Evolutionary conservation across 2,888 invertebrate species (phyloP), one percentile per base, ranked within the genome.

Genomic region (Rhopalosiphum nymphaeae): DNA sequence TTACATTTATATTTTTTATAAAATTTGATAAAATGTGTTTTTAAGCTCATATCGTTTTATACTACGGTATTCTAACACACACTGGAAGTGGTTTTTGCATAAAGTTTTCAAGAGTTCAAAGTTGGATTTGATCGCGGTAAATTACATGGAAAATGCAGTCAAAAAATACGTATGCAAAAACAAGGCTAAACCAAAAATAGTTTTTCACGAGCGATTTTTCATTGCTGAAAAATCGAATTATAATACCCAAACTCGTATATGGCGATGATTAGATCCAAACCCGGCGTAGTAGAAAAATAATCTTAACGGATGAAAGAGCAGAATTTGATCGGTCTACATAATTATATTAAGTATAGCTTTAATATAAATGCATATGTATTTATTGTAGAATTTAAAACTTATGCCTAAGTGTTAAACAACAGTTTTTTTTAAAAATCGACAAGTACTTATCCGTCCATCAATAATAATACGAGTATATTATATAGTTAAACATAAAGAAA

Each of bases 221-320:
- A 49, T 90, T 36, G 67, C 46, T 67, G 67, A 78, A 78, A 78
- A 78, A 78, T 78, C 78, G 78, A 78, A 78, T 78, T 78, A 78
- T 78, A 78, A 78, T 78, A 21, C 36, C 67, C 67, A 21, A 36
- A 36, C 78, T 78, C 21, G 36, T 36, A 36, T 78, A 36, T 13
- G 36, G 21, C 21, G 36, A 36, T 78, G 36, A 42, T 78, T 78
- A 78, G 21, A 78, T 36, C 78, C 78, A 36, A 78, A 78, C 78
- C 78, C 26, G 36, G 9, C 36, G 78, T 42, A 78, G 36, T 78
- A 78, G 78, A 78, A 78, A 78, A 36, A 36, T 78, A 78, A 36
- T 78, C 78, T 7, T 36, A 25, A 78, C 2, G 36, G 67, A 9
- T 36, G 78, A 78, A 78, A 36, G 36, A 78, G 36, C 78, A 78